A percentile compares a stretch with the other conserved stretches of the same genome.
Evolutionary conservation across 2,888 invertebrate genomes (phyloP).

Genomic region (Pachydiplax longipennis): DNA sequence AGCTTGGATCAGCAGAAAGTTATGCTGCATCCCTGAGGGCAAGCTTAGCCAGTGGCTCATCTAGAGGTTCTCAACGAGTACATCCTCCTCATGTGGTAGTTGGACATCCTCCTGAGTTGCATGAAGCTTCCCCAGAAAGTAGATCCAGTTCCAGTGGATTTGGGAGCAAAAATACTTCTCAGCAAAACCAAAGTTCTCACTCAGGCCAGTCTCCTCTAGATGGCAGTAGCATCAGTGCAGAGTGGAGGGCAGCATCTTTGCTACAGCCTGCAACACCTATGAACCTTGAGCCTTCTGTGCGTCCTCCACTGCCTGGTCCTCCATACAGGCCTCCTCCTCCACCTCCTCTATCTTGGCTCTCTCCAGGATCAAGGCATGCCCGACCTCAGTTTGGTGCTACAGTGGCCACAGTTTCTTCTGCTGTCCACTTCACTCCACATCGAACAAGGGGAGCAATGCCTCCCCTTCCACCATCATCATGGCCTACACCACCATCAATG

Average conservation of each 20-base stretch:
- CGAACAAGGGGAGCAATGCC: constrained; percentile 60
- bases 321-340: constrained; percentile 45
- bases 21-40: constrained; percentile 31
- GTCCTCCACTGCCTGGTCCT: constrained; percentile 4
- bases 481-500: constrained; percentile 49
- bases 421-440: constrained; percentile 45
- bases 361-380: background rate
- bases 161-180: constrained; percentile 88
- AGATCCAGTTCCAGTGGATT: constrained; percentile 89
- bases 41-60: constrained; percentile 39
- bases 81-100: constrained; percentile 26
- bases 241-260: constrained; percentile 67
- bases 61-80: constrained; percentile 19
- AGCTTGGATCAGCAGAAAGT: constrained; percentile 63
- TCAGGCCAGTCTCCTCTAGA: constrained; percentile 60
- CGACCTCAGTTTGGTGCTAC: constrained; percentile 24
- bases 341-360: constrained; percentile 35
- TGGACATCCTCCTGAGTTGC: constrained; percentile 53
- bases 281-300: constrained; percentile 5
- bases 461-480: constrained; percentile 54
- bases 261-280: constrained; percentile 24
- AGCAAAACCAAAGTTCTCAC: constrained; percentile 78
- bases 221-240: constrained; percentile 68
- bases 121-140: constrained; percentile 85
- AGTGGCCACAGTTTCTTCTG: constrained; percentile 25